Percentiles rank a stretch among this genome's conserved stretches.
These are phyloP conservation scores for Alcedo quadribrachys DNA, from an alignment of 2,797 vertebrate genomes.

Conservation along the genomic window DNA sequence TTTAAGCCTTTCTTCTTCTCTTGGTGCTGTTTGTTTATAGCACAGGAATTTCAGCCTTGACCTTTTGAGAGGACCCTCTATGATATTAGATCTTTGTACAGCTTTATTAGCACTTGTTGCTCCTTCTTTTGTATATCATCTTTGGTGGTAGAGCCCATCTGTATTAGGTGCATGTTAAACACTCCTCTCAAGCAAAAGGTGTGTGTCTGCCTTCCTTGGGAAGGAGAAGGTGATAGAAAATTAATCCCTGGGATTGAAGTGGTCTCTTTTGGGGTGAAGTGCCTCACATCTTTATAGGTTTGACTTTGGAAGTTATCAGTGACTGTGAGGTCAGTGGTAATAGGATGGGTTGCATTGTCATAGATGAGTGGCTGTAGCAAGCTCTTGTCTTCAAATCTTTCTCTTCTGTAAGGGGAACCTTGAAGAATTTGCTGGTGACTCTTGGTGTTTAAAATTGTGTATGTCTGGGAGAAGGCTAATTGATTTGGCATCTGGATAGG, in stretches of 20 bases:
- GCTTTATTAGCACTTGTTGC: neutral
- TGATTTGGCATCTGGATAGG: neutral
- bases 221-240: neutral
- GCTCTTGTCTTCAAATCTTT: neutral
- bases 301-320: neutral
- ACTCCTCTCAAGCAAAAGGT: neutral
- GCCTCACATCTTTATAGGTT: neutral
- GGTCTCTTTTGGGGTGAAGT: neutral
- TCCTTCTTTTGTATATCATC: neutral
- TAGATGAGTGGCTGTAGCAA: neutral
- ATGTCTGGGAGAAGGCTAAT: neutral
- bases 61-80: neutral
- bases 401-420: neutral
- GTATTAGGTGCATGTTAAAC: neutral
- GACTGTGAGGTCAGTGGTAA: neutral
- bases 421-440: neutral
- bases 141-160: neutral
- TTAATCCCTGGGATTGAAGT: neutral
- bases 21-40: neutral
- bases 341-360: neutral
- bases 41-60: neutral
- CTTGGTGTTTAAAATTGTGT: neutral
- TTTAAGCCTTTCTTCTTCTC: neutral
- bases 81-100: neutral
- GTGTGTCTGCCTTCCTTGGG: neutral